Conservation (phyloP, 1,140 invertebrate species). For the Ceratitis capitata region DNA sequence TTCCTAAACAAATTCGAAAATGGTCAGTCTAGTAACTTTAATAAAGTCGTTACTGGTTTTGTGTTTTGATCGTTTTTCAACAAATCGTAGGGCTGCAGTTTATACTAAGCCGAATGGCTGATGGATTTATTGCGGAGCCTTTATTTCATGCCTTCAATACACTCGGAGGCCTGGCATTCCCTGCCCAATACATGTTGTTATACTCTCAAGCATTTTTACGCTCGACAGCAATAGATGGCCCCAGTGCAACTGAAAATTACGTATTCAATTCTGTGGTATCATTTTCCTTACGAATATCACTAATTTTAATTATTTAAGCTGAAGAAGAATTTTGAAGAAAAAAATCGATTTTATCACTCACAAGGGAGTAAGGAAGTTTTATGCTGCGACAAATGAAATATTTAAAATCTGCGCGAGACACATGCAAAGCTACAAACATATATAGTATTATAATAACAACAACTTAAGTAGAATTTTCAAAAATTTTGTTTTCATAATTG, state of each 20-base stretch:
- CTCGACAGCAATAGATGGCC: too few species aligned
- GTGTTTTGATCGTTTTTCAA: too few species aligned
- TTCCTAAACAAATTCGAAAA: too few species aligned
- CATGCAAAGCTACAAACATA: background rate
- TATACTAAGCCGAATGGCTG: too few species aligned
- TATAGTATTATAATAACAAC: background rate
- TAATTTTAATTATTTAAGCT: slow-evolving; percentile 13
- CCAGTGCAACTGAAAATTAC: background rate
- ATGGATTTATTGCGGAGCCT: too few species aligned
- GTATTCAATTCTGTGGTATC: background rate
- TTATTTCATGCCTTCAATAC: too few species aligned
- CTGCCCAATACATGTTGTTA: too few species aligned
- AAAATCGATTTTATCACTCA: background rate
- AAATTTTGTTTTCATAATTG: slow-evolving; percentile 21
- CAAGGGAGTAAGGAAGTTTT: background rate
- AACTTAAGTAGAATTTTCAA: background rate
- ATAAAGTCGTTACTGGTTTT: too few species aligned
- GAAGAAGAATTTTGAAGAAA: background rate
- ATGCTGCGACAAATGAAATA: background rate
- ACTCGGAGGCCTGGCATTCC: too few species aligned
- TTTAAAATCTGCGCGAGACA: background rate
- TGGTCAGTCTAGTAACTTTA: too few species aligned
- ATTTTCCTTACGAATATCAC: background rate
- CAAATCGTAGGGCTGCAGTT: too few species aligned
- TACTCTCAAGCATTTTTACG: too few species aligned